Evolutionary conservation across 1,140 invertebrate genomes (phyloP), one percentile per base, ranked within the genome.

Genomic region (Drosophila bocki): DNA sequence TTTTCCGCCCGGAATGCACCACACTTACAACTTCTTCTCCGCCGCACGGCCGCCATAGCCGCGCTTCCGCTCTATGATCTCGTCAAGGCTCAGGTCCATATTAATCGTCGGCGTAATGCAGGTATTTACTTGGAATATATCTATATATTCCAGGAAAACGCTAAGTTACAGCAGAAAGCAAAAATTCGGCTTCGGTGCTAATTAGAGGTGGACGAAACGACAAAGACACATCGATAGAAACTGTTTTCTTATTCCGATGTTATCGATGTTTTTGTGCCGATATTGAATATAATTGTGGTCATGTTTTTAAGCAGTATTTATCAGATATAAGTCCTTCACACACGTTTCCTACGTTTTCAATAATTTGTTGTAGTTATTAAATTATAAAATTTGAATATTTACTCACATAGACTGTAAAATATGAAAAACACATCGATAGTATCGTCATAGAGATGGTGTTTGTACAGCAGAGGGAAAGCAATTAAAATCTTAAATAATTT

Each of bases 31-130:
- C 48, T 74, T 88, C 54, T 78, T 88, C 22, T 80, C 80, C 12
- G 29, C 50, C 42, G 35, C 15, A 26, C 74, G 74, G 26, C 50
- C 48, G 33, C 63, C 80, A 2, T 62, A 22, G 11, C 47, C 56
- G 42, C 83, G 83, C 15, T 87, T 87, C 13, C 72, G 83, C 44
- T 88, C 84, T 32, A 87, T 87, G 35, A 87, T 87, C 57, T 87
- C 83, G 50, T 87, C 83, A 54, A 87, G 59, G 39, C 76, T 88
- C 9, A 87, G 59, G 13, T 87, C 84, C 48, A 87, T 71, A 29
- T 83, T 80, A 65, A 83, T 70, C 7, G 13, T 48, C n/a, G 3
- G 65, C 8, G 37, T 45, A 17, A 39, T n/a, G 12, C 48, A 4
- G 11, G 8, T 3, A 2, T 37, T 13, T 26, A 11, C 15, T 57